phyloP scores from a whole-genome alignment of 2,113 vertebrate species.

The Scytalopus superciliaris region DNA sequence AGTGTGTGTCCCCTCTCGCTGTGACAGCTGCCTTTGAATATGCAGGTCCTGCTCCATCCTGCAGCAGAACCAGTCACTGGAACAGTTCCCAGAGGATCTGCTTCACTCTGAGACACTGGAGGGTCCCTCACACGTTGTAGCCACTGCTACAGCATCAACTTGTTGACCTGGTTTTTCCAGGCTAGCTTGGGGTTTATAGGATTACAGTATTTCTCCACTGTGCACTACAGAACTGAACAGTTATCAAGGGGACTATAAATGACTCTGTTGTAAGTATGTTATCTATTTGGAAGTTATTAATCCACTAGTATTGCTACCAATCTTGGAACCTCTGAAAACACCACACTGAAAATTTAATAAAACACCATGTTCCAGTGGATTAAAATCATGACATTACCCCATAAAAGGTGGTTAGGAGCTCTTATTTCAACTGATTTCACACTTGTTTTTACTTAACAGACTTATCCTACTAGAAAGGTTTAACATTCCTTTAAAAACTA shows the following conservation, averaged over 20 bases:
- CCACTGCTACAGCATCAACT: neutral
- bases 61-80: neutral
- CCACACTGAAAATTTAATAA: neutral
- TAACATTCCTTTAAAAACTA: neutral
- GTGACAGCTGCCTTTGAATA: neutral
- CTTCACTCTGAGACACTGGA: neutral
- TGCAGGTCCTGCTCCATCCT: neutral
- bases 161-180: neutral
- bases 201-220: neutral
- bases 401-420: neutral
- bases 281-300: neutral
- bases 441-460: neutral
- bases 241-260: neutral
- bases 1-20: accelerated
- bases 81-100: neutral
- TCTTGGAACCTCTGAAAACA: neutral
- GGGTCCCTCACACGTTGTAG: neutral
- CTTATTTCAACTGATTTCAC: neutral
- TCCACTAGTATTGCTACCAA: neutral
- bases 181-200: neutral
- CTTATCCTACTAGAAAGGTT: neutral
- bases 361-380: neutral
- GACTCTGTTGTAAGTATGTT: neutral
- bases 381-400: neutral
- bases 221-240: neutral